Conservation (phyloP, 1,140 invertebrate species). For the Trichonephila clavata region DNA sequence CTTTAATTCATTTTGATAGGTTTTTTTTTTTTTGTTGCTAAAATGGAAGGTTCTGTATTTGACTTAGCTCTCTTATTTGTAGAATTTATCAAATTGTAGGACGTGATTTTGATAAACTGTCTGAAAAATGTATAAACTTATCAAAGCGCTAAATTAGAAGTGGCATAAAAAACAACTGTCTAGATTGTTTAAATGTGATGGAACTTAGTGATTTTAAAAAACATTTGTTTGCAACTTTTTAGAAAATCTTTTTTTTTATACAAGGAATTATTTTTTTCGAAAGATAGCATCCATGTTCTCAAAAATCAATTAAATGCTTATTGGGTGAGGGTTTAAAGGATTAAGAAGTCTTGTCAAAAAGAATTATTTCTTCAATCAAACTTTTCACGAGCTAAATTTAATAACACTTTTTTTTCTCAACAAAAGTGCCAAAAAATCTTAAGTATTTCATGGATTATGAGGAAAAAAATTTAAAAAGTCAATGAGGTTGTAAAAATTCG, state of each 20-base stretch:
- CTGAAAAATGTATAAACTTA: too few relatives aligned
- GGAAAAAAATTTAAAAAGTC: neutral
- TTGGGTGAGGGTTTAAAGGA: neutral
- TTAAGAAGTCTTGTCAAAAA: slow-evolving; percentile 28
- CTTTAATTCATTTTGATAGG: too few relatives aligned
- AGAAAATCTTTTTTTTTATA: neutral
- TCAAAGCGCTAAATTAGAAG: too few relatives aligned
- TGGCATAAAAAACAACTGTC: neutral
- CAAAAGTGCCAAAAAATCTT: neutral
- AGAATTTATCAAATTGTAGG: too few relatives aligned
- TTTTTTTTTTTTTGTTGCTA: too few relatives aligned
- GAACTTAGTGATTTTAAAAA: neutral
- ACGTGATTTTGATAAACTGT: too few relatives aligned
- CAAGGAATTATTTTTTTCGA: neutral
- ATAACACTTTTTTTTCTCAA: neutral
- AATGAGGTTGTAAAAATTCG: neutral
- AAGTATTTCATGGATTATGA: neutral
- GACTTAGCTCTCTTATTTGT: too few relatives aligned
- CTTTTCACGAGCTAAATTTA: slow-evolving; percentile 10
- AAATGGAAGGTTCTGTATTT: too few relatives aligned
- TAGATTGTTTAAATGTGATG: neutral
- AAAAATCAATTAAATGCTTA: slow-evolving; percentile 18
- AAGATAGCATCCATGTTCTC: neutral
- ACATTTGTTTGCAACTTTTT: neutral
- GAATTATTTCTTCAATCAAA: slow-evolving; percentile 24